phyloP scores from a whole-genome alignment of 2,888 invertebrate species.

The Beris chalybata region DNA sequence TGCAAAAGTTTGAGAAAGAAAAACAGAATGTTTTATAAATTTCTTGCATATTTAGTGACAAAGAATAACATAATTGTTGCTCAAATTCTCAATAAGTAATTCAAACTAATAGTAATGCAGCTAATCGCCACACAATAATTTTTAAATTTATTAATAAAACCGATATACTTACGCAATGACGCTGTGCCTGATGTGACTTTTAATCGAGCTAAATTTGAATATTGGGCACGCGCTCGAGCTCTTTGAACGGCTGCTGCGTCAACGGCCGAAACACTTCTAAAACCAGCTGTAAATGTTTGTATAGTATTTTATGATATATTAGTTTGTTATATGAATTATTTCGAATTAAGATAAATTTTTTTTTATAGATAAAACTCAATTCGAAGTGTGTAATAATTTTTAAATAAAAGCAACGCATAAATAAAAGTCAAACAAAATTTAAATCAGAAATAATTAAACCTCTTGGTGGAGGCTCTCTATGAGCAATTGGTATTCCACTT shows the following conservation, averaged over 20 bases:
- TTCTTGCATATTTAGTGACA: slow-evolving; percentile 20
- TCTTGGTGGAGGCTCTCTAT: slow-evolving; percentile 44
- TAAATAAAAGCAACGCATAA: not conserved
- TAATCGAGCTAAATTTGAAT: slow-evolving; percentile 77
- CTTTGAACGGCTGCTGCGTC: slow-evolving; percentile 90
- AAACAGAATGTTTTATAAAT: slow-evolving; percentile 34
- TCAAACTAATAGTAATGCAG: not conserved
- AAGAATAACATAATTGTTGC: not conserved
- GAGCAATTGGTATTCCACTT: slow-evolving; percentile 62
- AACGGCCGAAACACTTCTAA: slow-evolving; percentile 89
- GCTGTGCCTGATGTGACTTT: slow-evolving; percentile 69
- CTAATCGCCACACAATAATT: not conserved
- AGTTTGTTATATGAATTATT: not conserved
- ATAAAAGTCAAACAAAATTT: slow-evolving; percentile 16
- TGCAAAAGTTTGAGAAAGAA: slow-evolving; percentile 42
- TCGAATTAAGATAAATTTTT: not conserved
- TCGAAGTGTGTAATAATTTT: not conserved
- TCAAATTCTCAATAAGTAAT: not conserved
- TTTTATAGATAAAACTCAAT: not conserved
- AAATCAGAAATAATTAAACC: slow-evolving; percentile 40
- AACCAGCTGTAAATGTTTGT: slow-evolving; percentile 53
- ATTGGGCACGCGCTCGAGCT: slow-evolving; percentile 80
- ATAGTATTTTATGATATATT: not conserved
- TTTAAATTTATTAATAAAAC: not conserved
- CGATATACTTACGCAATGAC: slow-evolving; percentile 67